These are phyloP conservation scores for Desmodus rotundus DNA, from an alignment of 2,113 vertebrate genomes.

Conservation along the genomic window DNA sequence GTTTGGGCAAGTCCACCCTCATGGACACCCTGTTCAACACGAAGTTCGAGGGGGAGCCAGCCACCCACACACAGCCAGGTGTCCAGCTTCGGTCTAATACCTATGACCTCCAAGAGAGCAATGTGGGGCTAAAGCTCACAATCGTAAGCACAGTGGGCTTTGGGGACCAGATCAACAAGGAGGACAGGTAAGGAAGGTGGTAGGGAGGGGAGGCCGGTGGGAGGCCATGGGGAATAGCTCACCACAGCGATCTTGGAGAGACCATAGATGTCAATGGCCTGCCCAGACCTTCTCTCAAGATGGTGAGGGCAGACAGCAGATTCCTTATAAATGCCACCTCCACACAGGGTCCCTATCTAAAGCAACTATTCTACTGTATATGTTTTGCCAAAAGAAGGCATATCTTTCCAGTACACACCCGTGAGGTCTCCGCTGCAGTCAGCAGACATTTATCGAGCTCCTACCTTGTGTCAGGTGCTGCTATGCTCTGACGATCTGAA, in stretches of 20 bases:
- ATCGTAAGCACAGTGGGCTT: constrained; percentile 95
- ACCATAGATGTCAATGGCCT: background rate
- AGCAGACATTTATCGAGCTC: background rate
- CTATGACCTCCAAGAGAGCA: constrained; percentile 97
- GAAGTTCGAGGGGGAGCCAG: constrained; percentile 95
- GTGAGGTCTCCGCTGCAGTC: background rate
- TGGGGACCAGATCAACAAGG: constrained; percentile 98
- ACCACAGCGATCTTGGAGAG: background rate
- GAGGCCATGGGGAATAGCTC: background rate
- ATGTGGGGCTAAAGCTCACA: constrained; percentile 94
- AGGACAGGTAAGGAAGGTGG: constrained; percentile 88
- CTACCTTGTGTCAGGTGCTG: background rate
- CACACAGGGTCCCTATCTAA: background rate
- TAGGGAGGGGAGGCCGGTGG: background rate
- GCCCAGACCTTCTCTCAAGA: background rate
- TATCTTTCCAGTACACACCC: background rate
- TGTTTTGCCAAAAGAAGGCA: background rate
- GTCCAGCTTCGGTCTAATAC: constrained; percentile 95
- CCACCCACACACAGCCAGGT: constrained; percentile 93
- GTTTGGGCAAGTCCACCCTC: constrained; percentile 96
- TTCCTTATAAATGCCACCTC: background rate
- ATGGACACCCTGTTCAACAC: constrained; percentile 99
- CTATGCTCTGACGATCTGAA: background rate
- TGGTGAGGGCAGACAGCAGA: background rate
- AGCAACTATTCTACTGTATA: background rate